Percentiles rank a stretch among this genome's conserved stretches.
Conservation (phyloP, 2,888 invertebrate species). For the Masnerella sp. region DNA sequence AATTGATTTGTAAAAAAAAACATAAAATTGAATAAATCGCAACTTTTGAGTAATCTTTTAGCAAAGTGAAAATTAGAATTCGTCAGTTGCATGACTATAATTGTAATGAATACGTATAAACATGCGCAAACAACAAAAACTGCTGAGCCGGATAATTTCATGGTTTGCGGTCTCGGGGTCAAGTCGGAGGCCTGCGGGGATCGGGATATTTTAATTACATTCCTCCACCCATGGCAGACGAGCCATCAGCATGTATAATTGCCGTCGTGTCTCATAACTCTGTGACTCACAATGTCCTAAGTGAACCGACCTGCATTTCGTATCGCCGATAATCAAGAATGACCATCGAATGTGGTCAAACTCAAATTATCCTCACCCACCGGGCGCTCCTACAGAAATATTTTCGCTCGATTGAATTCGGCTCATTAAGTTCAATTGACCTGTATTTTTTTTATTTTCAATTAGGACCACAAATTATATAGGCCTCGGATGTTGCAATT, state of each 20-base stretch:
- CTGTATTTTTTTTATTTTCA: no score
- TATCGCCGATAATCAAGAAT: not conserved
- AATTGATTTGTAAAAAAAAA: no score
- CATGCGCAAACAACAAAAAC: slow-evolving; percentile 59
- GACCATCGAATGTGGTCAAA: slow-evolving; percentile 17
- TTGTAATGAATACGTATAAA: slow-evolving; percentile 54
- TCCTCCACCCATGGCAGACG: slow-evolving; percentile 40
- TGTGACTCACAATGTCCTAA: slow-evolving; percentile 28
- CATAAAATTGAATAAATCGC: no score
- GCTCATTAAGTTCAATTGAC: no score
- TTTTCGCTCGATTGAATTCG: no score
- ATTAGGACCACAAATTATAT: no score
- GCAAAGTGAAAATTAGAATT: slow-evolving; percentile 40
- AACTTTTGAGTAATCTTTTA: no score
- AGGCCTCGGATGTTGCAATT: no score
- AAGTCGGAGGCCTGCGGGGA: slow-evolving; percentile 65
- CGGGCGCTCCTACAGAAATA: no score
- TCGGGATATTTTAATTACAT: slow-evolving; percentile 74
- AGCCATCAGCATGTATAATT: slow-evolving; percentile 38
- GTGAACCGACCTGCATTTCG: slow-evolving; percentile 13
- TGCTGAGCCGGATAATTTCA: slow-evolving; percentile 67
- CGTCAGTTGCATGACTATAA: slow-evolving; percentile 12
- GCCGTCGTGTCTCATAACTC: slow-evolving; percentile 33
- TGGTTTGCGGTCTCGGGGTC: slow-evolving; percentile 69
- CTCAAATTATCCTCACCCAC: slow-evolving; percentile 13